Evolutionary conservation across 92 coral and sea anemone species (phyloP).

Genomic region (Porites cylindrica): DNA sequence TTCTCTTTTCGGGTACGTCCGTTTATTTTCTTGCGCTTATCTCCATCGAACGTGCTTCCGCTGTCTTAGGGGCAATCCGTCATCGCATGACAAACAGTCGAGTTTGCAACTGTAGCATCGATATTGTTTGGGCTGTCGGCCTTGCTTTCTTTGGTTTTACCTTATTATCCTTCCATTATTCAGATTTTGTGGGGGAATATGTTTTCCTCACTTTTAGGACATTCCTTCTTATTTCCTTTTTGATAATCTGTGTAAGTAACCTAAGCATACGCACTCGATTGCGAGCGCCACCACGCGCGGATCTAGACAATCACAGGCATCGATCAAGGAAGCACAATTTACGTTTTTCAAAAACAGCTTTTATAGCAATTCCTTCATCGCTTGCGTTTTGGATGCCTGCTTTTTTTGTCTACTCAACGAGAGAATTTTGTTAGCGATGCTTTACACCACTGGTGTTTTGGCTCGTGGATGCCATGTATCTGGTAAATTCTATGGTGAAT

Average conservation of each 20-base stretch:
- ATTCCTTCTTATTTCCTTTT: neutral
- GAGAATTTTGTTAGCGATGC: neutral
- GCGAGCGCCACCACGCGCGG: neutral
- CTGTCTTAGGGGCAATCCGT: slow-evolving; percentile 4
- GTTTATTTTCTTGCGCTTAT: neutral
- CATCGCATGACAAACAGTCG: neutral
- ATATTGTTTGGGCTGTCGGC: neutral
- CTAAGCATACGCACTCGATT: neutral
- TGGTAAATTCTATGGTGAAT: neutral
- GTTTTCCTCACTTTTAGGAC: neutral
- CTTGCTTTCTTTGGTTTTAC: neutral
- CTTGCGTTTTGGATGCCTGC: neutral
- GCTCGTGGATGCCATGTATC: neutral
- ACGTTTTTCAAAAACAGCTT: neutral
- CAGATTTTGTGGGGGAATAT: neutral
- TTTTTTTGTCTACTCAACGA: neutral
- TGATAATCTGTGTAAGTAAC: slow-evolving; percentile 1
- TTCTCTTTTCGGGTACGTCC: neutral
- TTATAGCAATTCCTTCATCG: neutral
- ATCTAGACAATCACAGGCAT: neutral
- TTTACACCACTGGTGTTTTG: neutral
- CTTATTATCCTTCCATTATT: neutral
- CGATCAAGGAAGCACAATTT: neutral
- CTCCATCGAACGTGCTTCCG: slow-evolving; percentile 1
- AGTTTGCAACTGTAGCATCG: neutral